These are phyloP conservation scores for Monochamus saltuarius DNA, from an alignment of 1,140 invertebrate genomes.

Conservation along the genomic window DNA sequence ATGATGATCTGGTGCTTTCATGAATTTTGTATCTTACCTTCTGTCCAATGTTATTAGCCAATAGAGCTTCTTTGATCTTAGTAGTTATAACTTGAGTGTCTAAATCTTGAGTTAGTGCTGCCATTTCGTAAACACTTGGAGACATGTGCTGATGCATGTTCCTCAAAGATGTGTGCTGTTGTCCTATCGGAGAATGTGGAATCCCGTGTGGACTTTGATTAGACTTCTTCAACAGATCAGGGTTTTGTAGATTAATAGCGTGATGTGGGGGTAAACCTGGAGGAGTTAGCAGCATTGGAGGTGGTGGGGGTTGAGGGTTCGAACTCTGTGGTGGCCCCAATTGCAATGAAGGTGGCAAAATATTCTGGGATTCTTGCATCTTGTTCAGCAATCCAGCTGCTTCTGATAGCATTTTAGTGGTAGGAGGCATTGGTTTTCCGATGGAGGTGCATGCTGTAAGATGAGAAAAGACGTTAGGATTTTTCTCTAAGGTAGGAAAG, in stretches of 20 bases:
- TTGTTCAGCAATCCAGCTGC: slow-evolving; percentile 71
- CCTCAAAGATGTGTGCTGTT: slow-evolving; percentile 66
- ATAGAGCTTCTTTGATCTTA: slow-evolving; percentile 93
- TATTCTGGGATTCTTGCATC: slow-evolving; percentile 67
- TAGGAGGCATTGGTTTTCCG: slow-evolving; percentile 73
- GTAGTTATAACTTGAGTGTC: slow-evolving; percentile 96
- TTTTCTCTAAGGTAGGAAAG: neutral
- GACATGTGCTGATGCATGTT: slow-evolving; percentile 77
- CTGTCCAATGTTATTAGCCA: slow-evolving; percentile 97
- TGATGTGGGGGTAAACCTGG: slow-evolving; percentile 66
- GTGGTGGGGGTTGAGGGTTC: slow-evolving; percentile 53
- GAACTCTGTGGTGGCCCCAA: slow-evolving; percentile 52
- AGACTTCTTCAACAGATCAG: slow-evolving; percentile 59
- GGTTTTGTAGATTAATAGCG: slow-evolving; percentile 59
- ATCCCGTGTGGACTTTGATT: slow-evolving; percentile 55
- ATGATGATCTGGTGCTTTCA: neutral
- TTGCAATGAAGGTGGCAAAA: slow-evolving; percentile 54
- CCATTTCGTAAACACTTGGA: slow-evolving; percentile 93
- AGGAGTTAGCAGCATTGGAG: slow-evolving; percentile 63
- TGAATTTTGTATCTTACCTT: slow-evolving; percentile 63
- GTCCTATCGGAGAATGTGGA: slow-evolving; percentile 62
- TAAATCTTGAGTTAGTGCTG: slow-evolving; percentile 91
- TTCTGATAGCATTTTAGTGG: slow-evolving; percentile 71
- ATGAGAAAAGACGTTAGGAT: neutral
- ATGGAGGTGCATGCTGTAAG: slow-evolving; percentile 67